Evolutionary conservation across 2,888 invertebrate species (phyloP).

Genomic region (Leptopilina syphax): DNA sequence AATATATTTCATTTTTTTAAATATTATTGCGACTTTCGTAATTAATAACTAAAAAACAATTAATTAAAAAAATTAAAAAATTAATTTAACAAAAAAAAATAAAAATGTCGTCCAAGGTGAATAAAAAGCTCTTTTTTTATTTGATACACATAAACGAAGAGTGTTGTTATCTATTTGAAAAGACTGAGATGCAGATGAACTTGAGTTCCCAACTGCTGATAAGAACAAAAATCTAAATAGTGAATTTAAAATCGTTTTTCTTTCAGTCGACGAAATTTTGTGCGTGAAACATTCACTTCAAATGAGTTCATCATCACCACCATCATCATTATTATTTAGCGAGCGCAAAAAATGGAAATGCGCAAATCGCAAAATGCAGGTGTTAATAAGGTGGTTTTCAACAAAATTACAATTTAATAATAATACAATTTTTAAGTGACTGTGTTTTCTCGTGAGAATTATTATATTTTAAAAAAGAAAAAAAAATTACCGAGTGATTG

Average conservation of each 20-base stretch:
- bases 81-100: not conserved
- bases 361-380: conserved; percentile 19
- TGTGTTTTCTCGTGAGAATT: not conserved
- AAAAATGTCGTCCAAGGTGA: not conserved
- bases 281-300: not conserved
- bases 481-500: not conserved
- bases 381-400: not conserved
- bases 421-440: not conserved
- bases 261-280: conserved; percentile 8
- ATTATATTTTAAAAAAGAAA: too few relatives aligned
- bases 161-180: conserved; percentile 31
- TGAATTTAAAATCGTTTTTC: conserved; percentile 7
- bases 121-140: not conserved
- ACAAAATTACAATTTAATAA: conserved; percentile 19
- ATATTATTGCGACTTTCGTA: not conserved
- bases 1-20: too few relatives aligned
- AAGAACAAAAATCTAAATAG: conserved; percentile 13
- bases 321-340: not conserved
- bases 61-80: too few relatives aligned
- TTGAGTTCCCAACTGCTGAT: conserved; percentile 16
- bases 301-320: not conserved
- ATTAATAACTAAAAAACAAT: too few relatives aligned
- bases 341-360: conserved; percentile 31
- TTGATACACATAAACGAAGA: not conserved
- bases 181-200: conserved; percentile 22